phyloP scores from a whole-genome alignment of 1,140 invertebrate species.

The Drosophila pachea region DNA sequence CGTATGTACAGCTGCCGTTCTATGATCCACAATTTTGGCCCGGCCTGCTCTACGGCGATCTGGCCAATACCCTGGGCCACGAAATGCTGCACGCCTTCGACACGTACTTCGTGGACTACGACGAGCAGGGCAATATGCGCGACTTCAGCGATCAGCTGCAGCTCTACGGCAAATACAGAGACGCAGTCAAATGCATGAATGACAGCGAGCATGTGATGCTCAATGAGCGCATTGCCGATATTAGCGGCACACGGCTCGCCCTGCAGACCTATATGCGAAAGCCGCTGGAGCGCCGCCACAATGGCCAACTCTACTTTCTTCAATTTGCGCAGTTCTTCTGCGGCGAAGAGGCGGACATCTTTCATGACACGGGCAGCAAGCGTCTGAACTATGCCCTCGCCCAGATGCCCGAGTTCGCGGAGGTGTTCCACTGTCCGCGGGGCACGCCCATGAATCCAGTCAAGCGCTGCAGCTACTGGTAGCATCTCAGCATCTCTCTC shows the following conservation, averaged over 20 bases:
- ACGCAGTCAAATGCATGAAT: slow-evolving; percentile 47
- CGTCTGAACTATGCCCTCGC: slow-evolving; percentile 88
- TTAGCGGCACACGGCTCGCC: slow-evolving; percentile 67
- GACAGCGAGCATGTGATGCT: slow-evolving; percentile 36
- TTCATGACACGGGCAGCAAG: slow-evolving; percentile 90
- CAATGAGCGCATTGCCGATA: slow-evolving; percentile 60
- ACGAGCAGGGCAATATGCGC: slow-evolving; percentile 45
- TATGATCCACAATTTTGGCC: slow-evolving; percentile 60
- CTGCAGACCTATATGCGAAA: slow-evolving; percentile 50
- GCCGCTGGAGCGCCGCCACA: slow-evolving; percentile 13
- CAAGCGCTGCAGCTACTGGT: slow-evolving; percentile 91
- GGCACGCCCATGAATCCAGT: slow-evolving; percentile 89
- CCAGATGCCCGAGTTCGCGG: slow-evolving; percentile 89
- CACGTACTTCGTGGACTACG: slow-evolving; percentile 60
- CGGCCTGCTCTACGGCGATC: slow-evolving; percentile 61
- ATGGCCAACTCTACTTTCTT: slow-evolving; percentile 60
- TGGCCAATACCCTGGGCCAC: slow-evolving; percentile 68
- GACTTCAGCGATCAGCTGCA: slow-evolving; percentile 56
- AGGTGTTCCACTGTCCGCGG: slow-evolving; percentile 84
- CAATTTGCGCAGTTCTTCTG: slow-evolving; percentile 75
- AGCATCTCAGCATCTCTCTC: too few species aligned
- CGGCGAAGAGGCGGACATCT: slow-evolving; percentile 80
- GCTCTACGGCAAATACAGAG: slow-evolving; percentile 26
- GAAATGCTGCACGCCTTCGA: slow-evolving; percentile 70
- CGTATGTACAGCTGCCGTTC: slow-evolving; percentile 65